phyloP scores from a whole-genome alignment of 2,888 invertebrate species.

The Zygothrica quintamaculata region DNA sequence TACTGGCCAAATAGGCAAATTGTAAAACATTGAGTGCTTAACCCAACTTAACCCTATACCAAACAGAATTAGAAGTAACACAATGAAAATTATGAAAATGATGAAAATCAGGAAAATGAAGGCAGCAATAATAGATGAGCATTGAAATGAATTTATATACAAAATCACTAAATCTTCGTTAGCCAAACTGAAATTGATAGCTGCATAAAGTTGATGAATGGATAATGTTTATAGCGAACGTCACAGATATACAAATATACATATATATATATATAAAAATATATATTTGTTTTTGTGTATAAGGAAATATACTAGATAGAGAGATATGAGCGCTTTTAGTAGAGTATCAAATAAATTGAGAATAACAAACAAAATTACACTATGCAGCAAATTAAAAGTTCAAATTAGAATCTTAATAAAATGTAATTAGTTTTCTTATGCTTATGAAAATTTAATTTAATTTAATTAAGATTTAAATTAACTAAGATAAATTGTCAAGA shows the following conservation, averaged over 20 bases:
- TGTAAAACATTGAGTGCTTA: slow-evolving; percentile 25
- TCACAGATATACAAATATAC: background rate
- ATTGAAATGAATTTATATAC: slow-evolving; percentile 8
- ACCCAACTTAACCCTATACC: slow-evolving; percentile 26
- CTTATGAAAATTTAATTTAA: too few species aligned
- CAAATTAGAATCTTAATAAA: too few species aligned
- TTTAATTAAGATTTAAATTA: too few species aligned
- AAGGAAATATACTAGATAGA: too few species aligned
- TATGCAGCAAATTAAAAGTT: too few species aligned
- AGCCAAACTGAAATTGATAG: background rate
- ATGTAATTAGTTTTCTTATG: too few species aligned
- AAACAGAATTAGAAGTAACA: slow-evolving; percentile 1
- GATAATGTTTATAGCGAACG: background rate
- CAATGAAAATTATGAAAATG: slow-evolving; percentile 9
- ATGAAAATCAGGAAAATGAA: slow-evolving; percentile 13
- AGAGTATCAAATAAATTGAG: too few species aligned
- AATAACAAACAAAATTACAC: too few species aligned
- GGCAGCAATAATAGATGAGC: slow-evolving; percentile 24
- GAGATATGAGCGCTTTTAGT: too few species aligned
- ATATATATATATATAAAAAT: too few species aligned
- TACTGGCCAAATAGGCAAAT: slow-evolving; percentile 7
- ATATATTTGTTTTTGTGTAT: too few species aligned
- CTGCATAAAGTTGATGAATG: background rate
- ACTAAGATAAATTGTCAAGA: too few species aligned
- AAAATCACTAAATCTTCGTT: slow-evolving; percentile 1